Evolutionary conservation across 2,797 vertebrate species (phyloP).

Genomic region (Cyprinella venusta): DNA sequence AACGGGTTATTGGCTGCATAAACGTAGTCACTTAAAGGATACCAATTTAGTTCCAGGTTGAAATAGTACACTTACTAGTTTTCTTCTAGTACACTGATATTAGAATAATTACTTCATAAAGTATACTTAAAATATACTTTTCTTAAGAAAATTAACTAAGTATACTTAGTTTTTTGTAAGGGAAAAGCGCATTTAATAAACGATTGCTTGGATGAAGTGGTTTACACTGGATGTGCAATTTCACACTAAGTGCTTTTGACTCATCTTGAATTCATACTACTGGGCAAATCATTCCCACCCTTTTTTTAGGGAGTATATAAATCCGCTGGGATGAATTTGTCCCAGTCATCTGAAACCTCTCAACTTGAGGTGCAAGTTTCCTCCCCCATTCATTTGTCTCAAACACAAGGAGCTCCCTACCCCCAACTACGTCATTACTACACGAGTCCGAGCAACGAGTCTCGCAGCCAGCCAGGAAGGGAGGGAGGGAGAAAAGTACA

Average conservation of each 20-base stretch:
- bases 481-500: constrained; percentile 31
- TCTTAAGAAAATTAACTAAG: no score
- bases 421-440: constrained; percentile 32
- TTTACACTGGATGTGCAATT: neutral
- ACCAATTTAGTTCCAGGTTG: no score
- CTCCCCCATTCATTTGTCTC: neutral
- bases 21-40: no score
- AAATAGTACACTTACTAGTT: no score
- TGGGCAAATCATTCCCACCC: neutral
- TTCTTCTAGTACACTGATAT: no score
- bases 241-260: neutral
- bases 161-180: no score
- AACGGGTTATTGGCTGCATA: no score
- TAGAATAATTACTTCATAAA: no score
- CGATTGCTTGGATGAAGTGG: neutral
- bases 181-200: neutral
- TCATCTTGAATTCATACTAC: neutral
- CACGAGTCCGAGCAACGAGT: constrained; percentile 5
- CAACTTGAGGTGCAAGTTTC: constrained; percentile 16
- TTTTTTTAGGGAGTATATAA: neutral
- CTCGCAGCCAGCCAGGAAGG: constrained; percentile 6
- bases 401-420: neutral
- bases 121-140: no score
- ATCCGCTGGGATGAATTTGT: neutral
- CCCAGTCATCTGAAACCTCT: neutral